Conservation (phyloP, 1,140 invertebrate genomes). For the Polypedilum pembai region DNA sequence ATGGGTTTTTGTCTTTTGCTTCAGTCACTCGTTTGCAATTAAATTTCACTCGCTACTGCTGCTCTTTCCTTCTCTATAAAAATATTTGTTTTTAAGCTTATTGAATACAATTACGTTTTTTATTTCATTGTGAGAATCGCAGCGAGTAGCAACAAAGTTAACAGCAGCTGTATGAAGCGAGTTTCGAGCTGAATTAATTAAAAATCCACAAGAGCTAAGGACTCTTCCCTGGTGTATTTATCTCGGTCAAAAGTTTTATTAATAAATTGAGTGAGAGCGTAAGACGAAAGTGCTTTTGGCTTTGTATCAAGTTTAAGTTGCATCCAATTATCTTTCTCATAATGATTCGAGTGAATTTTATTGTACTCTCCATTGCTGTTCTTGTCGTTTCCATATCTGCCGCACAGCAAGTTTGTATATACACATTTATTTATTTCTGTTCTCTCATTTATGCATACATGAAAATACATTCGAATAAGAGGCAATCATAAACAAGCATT, state of each 20-base stretch:
- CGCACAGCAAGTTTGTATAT: neutral
- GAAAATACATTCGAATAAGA: too few relatives aligned
- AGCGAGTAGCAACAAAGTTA: neutral
- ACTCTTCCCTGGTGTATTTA: neutral
- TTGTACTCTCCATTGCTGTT: neutral
- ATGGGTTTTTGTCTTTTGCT: neutral
- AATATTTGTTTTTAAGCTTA: neutral
- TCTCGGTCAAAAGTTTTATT: neutral
- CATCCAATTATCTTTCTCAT: neutral
- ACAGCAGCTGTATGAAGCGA: neutral
- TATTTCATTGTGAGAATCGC: neutral
- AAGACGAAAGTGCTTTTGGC: neutral
- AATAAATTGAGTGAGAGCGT: neutral
- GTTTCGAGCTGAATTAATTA: neutral
- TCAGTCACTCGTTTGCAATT: neutral
- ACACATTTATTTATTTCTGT: neutral
- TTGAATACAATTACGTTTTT: neutral
- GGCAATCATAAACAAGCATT: too few relatives aligned
- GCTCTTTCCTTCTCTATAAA: neutral
- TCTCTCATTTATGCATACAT: neutral
- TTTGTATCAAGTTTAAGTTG: conserved; percentile 18
- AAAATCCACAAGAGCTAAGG: neutral
- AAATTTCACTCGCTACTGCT: neutral
- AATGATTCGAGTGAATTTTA: conserved; percentile 21
- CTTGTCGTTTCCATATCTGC: conserved; percentile 1